Evolutionary conservation across 2,888 invertebrate genomes (phyloP).

Genomic region (Chrysolina americana): DNA sequence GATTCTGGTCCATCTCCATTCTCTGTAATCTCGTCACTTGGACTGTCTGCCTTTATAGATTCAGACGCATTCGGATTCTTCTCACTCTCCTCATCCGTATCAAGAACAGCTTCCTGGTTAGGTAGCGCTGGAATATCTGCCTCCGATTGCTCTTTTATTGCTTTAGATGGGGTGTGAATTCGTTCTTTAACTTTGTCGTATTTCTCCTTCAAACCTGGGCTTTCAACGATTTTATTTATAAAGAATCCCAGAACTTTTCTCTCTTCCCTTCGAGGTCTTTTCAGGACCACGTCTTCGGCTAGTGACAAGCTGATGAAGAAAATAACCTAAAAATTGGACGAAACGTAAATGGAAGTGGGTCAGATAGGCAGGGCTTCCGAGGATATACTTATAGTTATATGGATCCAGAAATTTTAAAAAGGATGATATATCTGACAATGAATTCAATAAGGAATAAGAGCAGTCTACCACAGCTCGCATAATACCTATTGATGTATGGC

Average conservation of each 20-base stretch:
- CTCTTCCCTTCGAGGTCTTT: not conserved
- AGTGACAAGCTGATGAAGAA: not conserved
- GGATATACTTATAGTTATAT: not conserved
- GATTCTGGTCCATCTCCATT: not conserved
- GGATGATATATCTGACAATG: too few relatives aligned
- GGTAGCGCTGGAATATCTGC: not conserved
- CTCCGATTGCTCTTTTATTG: not conserved
- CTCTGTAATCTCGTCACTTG: not conserved
- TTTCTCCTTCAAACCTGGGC: not conserved
- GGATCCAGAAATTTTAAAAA: not conserved
- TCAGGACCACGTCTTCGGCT: not conserved
- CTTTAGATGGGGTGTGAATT: not conserved
- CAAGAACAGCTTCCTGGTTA: not conserved
- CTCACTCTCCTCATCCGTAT: not conserved
- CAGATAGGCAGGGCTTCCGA: not conserved
- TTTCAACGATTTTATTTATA: not conserved
- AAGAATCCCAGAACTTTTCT: not conserved
- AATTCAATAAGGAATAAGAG: too few relatives aligned
- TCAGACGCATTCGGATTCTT: not conserved
- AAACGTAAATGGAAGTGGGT: not conserved
- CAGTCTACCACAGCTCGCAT: too few relatives aligned
- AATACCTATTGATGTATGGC: too few relatives aligned
- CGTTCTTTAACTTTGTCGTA: not conserved
- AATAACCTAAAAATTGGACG: not conserved
- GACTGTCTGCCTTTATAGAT: too few relatives aligned